These are phyloP conservation scores for Tetragonisca angustula DNA, from an alignment of 2,888 invertebrate genomes.

Conservation along the genomic window DNA sequence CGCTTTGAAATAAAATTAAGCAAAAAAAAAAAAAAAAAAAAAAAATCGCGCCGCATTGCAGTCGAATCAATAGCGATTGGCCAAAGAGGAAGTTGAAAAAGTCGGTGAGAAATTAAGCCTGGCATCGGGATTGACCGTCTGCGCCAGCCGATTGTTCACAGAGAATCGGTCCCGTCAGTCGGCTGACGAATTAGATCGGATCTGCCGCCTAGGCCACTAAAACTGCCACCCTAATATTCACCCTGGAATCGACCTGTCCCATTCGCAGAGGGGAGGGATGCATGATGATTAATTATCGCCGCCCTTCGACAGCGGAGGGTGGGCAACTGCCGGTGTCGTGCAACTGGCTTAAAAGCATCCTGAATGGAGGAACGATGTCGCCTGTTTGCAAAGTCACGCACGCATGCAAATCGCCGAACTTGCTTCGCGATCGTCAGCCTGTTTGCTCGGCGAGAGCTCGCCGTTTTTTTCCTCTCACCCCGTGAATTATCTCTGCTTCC, in stretches of 20 bases:
- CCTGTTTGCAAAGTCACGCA: neutral
- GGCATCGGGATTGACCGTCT: conserved; percentile 26
- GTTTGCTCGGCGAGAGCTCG: neutral
- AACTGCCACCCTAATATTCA: conserved; percentile 60
- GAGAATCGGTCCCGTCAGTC: conserved; percentile 30
- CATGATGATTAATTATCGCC: conserved; percentile 62
- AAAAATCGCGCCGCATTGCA: neutral
- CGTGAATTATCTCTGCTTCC: conserved; percentile 10
- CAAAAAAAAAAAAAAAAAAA: neutral
- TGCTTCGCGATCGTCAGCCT: no score
- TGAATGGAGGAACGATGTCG: conserved; percentile 35
- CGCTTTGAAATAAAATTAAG: no score
- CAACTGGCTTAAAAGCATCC: conserved; percentile 14
- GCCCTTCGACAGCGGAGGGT: conserved; percentile 24
- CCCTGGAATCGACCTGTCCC: conserved; percentile 43
- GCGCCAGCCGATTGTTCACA: conserved; percentile 26
- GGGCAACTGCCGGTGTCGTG: neutral
- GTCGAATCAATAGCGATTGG: no score
- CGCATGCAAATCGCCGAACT: neutral
- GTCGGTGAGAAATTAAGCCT: conserved; percentile 5
- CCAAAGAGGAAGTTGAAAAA: conserved; percentile 21
- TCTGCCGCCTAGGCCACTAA: conserved; percentile 43
- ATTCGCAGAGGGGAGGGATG: conserved; percentile 26
- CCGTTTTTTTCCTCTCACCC: neutral
- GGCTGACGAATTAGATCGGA: conserved; percentile 56